Evolutionary conservation across 2,113 vertebrate species (phyloP), one percentile per base, ranked within the genome.

Genomic region (Corythornis cristatus): DNA sequence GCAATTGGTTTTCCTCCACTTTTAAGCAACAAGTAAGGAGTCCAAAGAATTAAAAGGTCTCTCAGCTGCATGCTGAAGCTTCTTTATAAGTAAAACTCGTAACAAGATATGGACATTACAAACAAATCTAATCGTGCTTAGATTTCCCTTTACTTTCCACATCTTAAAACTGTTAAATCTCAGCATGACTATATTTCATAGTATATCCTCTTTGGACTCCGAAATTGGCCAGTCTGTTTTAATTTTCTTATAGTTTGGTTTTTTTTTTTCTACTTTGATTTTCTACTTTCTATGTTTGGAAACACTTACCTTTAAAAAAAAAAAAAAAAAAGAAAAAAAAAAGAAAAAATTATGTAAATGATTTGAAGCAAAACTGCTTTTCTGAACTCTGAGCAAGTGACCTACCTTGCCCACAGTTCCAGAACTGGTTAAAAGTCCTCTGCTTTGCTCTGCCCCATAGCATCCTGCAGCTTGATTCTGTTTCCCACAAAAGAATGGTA

Each of bases 81-180:
- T 84, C 40, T 60, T 65, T 43, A 20, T 40, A 84, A 89, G n/a
- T 5, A 68, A 89, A 89, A 72, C 40, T 78, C 40, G 22, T 78
- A 62, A 65, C 0, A 1, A 91, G 82, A 83, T 91, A 93, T 0
- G 17, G 45, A 31, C 54, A 66, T 68, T 54, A 83, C 26, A 85
- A 88, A 76, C 48, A 25, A 89, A 83, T 11, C 8, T 66, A 83
- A 25, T 12, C 50, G 20, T 35, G 56, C 43, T 67, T 88, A 86
- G 51, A 58, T 50, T 50, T 50, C 48, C 45, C 33, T 83, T 93
- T 76, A 62, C 83, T 80, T 89, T 62, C 51, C 42, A 82, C 80
- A 91, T 89, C 79, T 88, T 91, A 88, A 86, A 89, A 93, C 54
- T 70, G 75, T 85, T 91, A 83, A 33, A 89, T 88, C 58, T 76